Evolutionary conservation across 2,888 invertebrate genomes (phyloP).

Genomic region (Drosophila prolongata): DNA sequence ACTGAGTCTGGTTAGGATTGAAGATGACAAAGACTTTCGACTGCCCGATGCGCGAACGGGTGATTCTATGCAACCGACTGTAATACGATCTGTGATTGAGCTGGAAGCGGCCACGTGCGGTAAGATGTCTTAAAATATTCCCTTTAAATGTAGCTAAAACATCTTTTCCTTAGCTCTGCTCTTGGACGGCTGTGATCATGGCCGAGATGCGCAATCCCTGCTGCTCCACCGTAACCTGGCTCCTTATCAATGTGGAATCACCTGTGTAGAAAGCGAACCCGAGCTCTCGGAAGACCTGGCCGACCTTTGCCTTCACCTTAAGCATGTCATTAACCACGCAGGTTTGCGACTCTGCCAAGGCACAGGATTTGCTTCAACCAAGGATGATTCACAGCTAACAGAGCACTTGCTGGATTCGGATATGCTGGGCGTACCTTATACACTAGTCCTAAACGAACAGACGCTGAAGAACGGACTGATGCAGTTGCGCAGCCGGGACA

Average conservation of each 20-base stretch:
- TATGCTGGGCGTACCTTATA: slow-evolving; percentile 89
- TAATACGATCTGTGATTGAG: slow-evolving; percentile 80
- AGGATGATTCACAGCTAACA: slow-evolving; percentile 67
- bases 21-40: slow-evolving; percentile 48
- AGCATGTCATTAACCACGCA: slow-evolving; percentile 85
- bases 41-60: slow-evolving; percentile 60
- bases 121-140: slow-evolving; percentile 36
- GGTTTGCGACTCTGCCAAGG: slow-evolving; percentile 82
- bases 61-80: slow-evolving; percentile 55
- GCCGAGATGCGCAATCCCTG: slow-evolving; percentile 83
- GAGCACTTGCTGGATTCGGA: slow-evolving; percentile 58
- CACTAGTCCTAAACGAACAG: slow-evolving; percentile 88
- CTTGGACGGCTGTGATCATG: slow-evolving; percentile 85
- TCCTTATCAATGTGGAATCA: slow-evolving; percentile 91
- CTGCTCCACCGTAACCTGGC: slow-evolving; percentile 88
- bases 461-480: slow-evolving; percentile 90
- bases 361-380: slow-evolving; percentile 18
- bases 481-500: slow-evolving; percentile 87
- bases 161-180: slow-evolving; percentile 72
- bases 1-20: slow-evolving; percentile 84
- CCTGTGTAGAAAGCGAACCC: slow-evolving; percentile 85
- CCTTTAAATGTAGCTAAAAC: neutral
- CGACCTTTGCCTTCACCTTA: slow-evolving; percentile 86
- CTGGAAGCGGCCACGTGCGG: slow-evolving; percentile 78
- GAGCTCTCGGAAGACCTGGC: slow-evolving; percentile 83